Conservation (phyloP, 2,888 invertebrate species). For the Exephanes ischioxanthus region DNA sequence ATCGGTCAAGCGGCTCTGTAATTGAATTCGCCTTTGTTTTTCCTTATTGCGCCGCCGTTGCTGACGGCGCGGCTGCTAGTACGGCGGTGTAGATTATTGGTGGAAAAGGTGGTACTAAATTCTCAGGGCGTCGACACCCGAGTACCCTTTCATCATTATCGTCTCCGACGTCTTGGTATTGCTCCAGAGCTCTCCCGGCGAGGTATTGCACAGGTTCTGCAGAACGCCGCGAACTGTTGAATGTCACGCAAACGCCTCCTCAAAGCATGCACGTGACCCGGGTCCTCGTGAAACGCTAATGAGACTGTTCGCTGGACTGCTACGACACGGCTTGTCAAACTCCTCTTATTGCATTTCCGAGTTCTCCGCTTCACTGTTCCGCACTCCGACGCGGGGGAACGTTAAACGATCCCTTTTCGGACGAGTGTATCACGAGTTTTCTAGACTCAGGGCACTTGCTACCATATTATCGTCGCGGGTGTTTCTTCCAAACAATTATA, state of each 20-base stretch:
- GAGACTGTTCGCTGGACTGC: conserved; percentile 24
- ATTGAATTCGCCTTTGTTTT: conserved; percentile 43
- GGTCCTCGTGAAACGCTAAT: conserved; percentile 41
- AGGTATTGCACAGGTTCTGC: conserved; percentile 5
- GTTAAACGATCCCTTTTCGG: conserved; percentile 11
- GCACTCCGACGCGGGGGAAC: neutral
- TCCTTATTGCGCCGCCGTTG: neutral
- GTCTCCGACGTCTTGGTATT: neutral
- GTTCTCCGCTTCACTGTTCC: neutral
- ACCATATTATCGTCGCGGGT: neutral
- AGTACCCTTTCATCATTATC: conserved; percentile 13
- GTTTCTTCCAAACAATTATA: neutral
- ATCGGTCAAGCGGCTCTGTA: conserved; percentile 11
- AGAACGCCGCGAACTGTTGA: conserved; percentile 22
- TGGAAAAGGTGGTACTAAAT: conserved; percentile 18
- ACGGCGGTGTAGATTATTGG: conserved; percentile 19
- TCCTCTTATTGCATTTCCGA: conserved; percentile 13
- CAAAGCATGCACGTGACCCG: conserved; percentile 28
- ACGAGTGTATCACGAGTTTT: conserved; percentile 10
- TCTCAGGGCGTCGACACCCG: conserved; percentile 21
- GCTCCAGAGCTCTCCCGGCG: neutral
- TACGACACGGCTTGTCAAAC: conserved; percentile 5
- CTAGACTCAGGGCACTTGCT: neutral
- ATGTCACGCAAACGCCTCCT: conserved; percentile 30
- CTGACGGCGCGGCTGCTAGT: neutral